phyloP scores from a whole-genome alignment of 2,113 vertebrate genomes.

The Osmerus mordax region DNA sequence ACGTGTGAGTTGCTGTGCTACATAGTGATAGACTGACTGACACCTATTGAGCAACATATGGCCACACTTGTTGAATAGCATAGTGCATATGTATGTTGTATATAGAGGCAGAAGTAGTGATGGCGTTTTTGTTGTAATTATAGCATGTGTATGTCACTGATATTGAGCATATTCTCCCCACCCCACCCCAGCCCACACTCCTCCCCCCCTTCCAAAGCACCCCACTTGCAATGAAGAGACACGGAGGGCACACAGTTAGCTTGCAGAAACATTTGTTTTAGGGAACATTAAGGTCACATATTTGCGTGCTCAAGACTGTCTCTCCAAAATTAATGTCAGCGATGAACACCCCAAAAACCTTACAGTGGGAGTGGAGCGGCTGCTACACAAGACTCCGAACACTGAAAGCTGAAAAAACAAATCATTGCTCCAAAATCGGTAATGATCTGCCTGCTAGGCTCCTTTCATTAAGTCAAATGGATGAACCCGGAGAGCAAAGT shows the following conservation, averaged over 20 bases:
- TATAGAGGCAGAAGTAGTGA: no score
- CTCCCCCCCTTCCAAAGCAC: neutral
- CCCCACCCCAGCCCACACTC: constrained; percentile 1
- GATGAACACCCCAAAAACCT: constrained; percentile 24
- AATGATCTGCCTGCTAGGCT: constrained; percentile 1
- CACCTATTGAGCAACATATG: no score
- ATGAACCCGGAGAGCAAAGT: constrained; percentile 1
- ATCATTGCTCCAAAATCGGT: constrained; percentile 4
- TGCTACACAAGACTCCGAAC: constrained; percentile 1
- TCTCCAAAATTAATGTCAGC: constrained; percentile 34
- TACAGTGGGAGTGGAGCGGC: constrained; percentile 22
- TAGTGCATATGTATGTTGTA: no score
- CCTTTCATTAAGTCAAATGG: constrained; percentile 14
- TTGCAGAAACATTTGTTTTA: constrained; percentile 15
- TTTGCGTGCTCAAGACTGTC: neutral
- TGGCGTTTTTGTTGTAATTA: no score
- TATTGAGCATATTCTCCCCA: no score
- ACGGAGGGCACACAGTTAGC: neutral
- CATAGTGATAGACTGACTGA: no score
- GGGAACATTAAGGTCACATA: constrained; percentile 22
- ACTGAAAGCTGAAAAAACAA: constrained; percentile 12
- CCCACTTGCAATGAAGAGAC: neutral
- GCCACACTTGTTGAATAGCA: no score
- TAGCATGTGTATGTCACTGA: neutral
- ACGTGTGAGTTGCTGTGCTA: neutral